These are phyloP conservation scores for Typhlichthys eigenmanni DNA, from an alignment of 2,797 vertebrate species.

Conservation along the genomic window DNA sequence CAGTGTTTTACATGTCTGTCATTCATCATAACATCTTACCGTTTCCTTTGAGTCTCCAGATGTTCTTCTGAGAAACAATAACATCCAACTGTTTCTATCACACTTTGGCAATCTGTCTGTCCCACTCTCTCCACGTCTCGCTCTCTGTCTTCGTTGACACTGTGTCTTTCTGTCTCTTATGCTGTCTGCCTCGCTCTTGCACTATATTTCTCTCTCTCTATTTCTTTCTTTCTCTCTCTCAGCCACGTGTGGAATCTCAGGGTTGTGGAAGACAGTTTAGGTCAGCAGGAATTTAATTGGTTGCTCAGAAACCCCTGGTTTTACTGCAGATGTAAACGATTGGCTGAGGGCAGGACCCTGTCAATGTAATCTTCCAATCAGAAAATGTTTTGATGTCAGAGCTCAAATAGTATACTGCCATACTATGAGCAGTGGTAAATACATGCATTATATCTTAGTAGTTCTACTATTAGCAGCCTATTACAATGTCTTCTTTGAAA, in stretches of 20 bases:
- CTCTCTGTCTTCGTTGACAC: not conserved
- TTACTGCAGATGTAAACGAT: slow-evolving; percentile 31
- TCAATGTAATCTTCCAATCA: slow-evolving; percentile 14
- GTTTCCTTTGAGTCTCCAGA: no score
- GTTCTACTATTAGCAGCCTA: no score
- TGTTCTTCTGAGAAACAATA: no score
- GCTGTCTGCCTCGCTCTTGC: slow-evolving; percentile 4
- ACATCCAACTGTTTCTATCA: not conserved
- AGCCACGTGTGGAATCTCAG: slow-evolving; percentile 42
- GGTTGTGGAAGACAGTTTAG: slow-evolving; percentile 48
- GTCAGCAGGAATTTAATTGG: slow-evolving; percentile 39
- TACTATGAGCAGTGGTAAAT: no score
- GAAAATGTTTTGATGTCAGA: slow-evolving; percentile 21
- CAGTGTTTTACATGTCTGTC: no score
- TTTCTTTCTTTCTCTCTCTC: not conserved
- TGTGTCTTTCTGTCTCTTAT: not conserved
- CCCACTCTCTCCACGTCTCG: not conserved
- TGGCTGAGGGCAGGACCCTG: slow-evolving; percentile 38
- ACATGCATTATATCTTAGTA: no score
- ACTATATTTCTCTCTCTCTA: slow-evolving; percentile 1
- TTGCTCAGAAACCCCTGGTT: slow-evolving; percentile 17
- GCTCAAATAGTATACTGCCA: no score
- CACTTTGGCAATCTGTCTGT: not conserved
- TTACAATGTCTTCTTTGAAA: no score
- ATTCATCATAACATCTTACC: no score